Percentiles rank a stretch among this genome's conserved stretches.
Conservation (phyloP, 2,113 vertebrate species). For the Eclectus roratus region DNA sequence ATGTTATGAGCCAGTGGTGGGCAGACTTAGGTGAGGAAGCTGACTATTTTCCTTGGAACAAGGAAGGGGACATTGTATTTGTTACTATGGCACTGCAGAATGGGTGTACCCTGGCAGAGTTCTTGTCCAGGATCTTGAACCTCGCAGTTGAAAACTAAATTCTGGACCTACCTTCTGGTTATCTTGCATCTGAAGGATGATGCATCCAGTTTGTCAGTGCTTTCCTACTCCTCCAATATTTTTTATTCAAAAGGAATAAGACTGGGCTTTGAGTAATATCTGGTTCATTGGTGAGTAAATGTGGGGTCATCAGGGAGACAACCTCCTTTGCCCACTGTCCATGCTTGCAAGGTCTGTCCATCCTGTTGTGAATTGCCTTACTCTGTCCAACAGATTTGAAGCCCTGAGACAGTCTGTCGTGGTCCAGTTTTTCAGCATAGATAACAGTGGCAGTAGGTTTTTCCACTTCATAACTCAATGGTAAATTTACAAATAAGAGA, state of each 20-base stretch:
- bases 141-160: neutral
- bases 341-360: neutral
- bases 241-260: neutral
- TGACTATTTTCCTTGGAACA: neutral
- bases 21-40: neutral
- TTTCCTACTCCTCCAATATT: neutral
- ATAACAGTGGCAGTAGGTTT: neutral
- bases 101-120: neutral
- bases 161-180: neutral
- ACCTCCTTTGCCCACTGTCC: neutral
- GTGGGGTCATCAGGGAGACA: neutral
- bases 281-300: neutral
- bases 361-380: neutral
- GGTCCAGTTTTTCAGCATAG: neutral
- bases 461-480: neutral
- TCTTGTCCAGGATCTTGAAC: neutral
- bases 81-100: neutral
- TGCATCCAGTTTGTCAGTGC: neutral
- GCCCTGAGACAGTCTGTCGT: neutral
- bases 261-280: neutral
- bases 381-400: neutral
- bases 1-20: neutral
- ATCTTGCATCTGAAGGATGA: neutral
- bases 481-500: neutral
- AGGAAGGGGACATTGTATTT: neutral